Base-by-base conservation (phyloP, 2,888 invertebrate species). In the Drosophila putrida region DNA sequence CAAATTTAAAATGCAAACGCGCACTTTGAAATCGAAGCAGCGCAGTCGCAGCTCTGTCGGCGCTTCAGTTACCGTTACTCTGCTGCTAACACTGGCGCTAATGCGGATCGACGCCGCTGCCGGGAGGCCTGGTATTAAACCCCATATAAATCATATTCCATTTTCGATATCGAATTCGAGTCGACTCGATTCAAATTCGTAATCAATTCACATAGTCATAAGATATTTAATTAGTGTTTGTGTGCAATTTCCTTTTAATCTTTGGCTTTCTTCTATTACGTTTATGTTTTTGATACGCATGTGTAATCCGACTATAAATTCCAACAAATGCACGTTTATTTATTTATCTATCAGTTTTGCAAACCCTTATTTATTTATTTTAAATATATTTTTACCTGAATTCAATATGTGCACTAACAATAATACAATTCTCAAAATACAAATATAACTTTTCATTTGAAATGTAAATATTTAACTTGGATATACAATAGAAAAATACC, bases 91-190 rank as follows among this genome's bases (percentile, higher is more conserved):
- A 25, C 39, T 88, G 57, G 61, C 67, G 53, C 70, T 88, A 41
- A 58, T 68, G 75, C 73, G 60, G 50, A 71, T 80, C 50, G 59
- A 88, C 27, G 60, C 55, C 38, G 86, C 77, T 50, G 73, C 61
- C 68, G 88, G 82, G 50, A 82, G 85, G 75, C 88, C 85, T 82
- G 83, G 83, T 83, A 82, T 77, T 13, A 50, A 11, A 59, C 27
- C 31, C 31, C 36, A 61, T 44, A 46, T 54, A 54, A 46, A 62
- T 31, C 50, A 73, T 61, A 54, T 31, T 33, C 27, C 58, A 47
- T 65, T 35, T 71, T 60, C 63, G 65, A 49, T 81, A 55, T 63
- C 55, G 58, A 28, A 53, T 71, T 27, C 46, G 38, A 46, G n/a
- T 35, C 13, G 15, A 39, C 4, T 4, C 39, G 39, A 39, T n/a